Conservation (phyloP, 1,140 invertebrate genomes). For the Cherax quadricarinatus region DNA sequence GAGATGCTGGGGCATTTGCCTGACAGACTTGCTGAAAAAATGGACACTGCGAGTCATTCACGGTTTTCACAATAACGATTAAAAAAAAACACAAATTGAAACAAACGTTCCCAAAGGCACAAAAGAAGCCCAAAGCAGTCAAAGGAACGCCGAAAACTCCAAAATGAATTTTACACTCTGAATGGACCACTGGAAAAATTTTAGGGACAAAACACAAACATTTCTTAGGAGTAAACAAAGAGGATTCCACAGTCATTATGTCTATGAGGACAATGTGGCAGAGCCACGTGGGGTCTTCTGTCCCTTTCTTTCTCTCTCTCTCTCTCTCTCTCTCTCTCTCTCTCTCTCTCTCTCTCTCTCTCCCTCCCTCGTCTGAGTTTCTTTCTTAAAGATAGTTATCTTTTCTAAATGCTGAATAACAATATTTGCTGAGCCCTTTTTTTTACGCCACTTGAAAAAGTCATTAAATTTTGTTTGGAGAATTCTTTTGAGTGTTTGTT, state of each 20-base stretch:
- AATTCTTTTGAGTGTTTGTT: too few relatives aligned
- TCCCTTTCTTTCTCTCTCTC: too few relatives aligned
- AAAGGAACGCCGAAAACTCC: neutral
- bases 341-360: too few relatives aligned
- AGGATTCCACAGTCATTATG: slow-evolving; percentile 28
- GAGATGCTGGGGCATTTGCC: neutral
- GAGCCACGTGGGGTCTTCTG: neutral
- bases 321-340: too few relatives aligned
- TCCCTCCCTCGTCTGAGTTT: too few relatives aligned
- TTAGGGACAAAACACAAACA: too few relatives aligned
- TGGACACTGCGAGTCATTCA: neutral
- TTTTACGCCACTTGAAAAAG: too few relatives aligned
- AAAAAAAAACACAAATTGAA: too few relatives aligned
- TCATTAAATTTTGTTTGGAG: too few relatives aligned
- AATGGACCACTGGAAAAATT: neutral
- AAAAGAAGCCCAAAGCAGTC: neutral
- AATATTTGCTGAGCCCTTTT: too few relatives aligned
- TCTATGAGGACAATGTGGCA: neutral
- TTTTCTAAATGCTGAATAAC: too few relatives aligned
- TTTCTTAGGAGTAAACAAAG: neutral
- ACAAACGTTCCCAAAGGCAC: neutral
- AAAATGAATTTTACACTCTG: neutral
- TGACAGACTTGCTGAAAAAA: neutral
- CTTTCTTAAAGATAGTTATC: too few relatives aligned
- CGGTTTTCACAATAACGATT: neutral